These are phyloP conservation scores for Podocnemis expansa DNA, from an alignment of 2,113 vertebrate genomes.

Conservation along the genomic window DNA sequence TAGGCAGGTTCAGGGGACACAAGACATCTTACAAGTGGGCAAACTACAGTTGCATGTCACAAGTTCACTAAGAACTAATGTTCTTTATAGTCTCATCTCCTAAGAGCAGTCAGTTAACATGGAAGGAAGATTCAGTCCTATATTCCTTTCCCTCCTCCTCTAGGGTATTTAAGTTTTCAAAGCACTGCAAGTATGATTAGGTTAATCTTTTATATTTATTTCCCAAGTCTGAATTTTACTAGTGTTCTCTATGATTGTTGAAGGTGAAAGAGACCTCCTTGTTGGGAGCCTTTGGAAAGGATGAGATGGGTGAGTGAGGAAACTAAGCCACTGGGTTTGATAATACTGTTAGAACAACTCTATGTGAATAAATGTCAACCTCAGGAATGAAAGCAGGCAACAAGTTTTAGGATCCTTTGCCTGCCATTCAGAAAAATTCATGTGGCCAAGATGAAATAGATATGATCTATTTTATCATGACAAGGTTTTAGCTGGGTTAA, in stretches of 20 bases:
- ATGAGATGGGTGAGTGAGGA: neutral
- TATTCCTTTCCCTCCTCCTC: neutral
- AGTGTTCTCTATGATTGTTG: neutral
- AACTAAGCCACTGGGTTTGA: neutral
- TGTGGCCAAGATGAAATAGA: neutral
- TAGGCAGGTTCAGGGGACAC: neutral
- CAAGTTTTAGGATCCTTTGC: accelerated
- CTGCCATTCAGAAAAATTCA: neutral
- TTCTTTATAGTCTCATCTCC: neutral
- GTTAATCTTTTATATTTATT: neutral
- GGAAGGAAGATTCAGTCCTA: neutral
- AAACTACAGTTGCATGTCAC: neutral
- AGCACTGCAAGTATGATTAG: neutral
- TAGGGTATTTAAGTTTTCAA: neutral
- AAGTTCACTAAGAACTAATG: neutral
- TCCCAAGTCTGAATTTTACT: neutral
- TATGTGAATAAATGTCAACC: neutral
- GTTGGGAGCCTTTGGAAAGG: neutral
- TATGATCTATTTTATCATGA: neutral
- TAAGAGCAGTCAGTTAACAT: neutral
- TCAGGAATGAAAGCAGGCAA: neutral
- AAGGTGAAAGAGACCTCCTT: neutral
- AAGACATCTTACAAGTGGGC: neutral
- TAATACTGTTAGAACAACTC: neutral
- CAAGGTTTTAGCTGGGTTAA: neutral